These are phyloP conservation scores for Orthosia incerta DNA, from an alignment of 2,888 invertebrate genomes.

Conservation along the genomic window DNA sequence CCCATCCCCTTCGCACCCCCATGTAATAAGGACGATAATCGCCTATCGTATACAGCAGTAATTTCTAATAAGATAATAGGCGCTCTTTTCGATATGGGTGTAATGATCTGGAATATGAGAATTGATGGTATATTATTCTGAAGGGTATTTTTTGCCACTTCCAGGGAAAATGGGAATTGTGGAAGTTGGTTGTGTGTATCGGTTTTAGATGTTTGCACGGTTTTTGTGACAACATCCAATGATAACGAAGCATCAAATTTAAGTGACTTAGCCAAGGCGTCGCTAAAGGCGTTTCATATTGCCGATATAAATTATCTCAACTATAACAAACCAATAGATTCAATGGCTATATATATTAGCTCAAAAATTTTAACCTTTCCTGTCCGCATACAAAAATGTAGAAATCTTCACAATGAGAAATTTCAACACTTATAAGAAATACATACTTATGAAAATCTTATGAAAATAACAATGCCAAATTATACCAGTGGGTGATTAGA, in stretches of 20 bases:
- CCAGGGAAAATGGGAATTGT: slow-evolving; percentile 41
- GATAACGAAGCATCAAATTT: background rate
- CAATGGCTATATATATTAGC: no score
- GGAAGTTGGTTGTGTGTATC: background rate
- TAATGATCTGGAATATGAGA: slow-evolving; percentile 67
- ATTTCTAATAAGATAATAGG: slow-evolving; percentile 74
- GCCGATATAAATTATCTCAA: no score
- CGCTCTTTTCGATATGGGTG: slow-evolving; percentile 69
- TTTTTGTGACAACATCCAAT: background rate
- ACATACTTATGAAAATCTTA: no score
- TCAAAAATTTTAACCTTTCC: no score
- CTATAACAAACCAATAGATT: no score
- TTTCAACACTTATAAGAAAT: no score
- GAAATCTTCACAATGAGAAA: no score
- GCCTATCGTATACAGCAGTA: slow-evolving; percentile 55
- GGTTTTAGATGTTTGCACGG: background rate
- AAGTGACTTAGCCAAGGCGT: no score
- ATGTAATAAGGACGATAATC: slow-evolving; percentile 58
- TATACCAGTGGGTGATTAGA: no score
- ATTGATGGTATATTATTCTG: slow-evolving; percentile 64
- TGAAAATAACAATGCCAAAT: no score
- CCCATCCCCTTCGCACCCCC: slow-evolving; percentile 9
- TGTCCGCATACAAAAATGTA: no score
- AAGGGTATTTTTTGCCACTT: slow-evolving; percentile 61
- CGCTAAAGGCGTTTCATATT: no score